Conservation (phyloP, 2,797 vertebrate genomes). For the Gallinago stenura region DNA sequence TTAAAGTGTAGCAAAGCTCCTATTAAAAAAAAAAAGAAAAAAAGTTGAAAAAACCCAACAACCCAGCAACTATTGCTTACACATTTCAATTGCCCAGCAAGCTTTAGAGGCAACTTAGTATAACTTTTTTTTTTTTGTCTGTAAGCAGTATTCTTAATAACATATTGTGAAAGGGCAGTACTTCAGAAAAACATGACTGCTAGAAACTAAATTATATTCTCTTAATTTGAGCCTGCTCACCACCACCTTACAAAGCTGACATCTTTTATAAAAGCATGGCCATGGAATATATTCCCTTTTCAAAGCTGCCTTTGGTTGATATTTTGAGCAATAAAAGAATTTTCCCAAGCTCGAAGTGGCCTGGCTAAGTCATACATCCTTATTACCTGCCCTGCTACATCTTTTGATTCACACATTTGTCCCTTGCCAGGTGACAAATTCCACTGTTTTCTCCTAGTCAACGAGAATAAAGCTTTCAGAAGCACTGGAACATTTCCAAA, state of each 20-base stretch:
- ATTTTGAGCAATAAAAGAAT: background rate
- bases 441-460: background rate
- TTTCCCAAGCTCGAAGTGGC: background rate
- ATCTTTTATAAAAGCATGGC: background rate
- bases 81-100: background rate
- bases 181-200: background rate
- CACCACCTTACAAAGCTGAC: background rate
- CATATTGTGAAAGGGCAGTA: background rate
- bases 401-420: background rate
- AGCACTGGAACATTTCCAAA: background rate
- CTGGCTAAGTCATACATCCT: background rate
- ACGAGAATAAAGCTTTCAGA: background rate
- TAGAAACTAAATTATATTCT: slow-evolving; percentile 20
- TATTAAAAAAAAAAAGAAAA: background rate
- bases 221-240: slow-evolving; percentile 5
- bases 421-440: slow-evolving; percentile 1
- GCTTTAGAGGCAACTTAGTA: background rate
- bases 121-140: background rate
- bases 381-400: background rate
- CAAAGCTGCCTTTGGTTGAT: background rate
- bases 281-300: background rate
- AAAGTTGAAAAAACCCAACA: background rate
- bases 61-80: background rate
- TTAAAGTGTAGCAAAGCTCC: background rate
- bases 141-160: slow-evolving; percentile 9